A percentile compares a stretch with the other conserved stretches of the same genome.
Evolutionary conservation across 1,140 invertebrate genomes (phyloP).

Genomic region (Zaprionus gabonicus): DNA sequence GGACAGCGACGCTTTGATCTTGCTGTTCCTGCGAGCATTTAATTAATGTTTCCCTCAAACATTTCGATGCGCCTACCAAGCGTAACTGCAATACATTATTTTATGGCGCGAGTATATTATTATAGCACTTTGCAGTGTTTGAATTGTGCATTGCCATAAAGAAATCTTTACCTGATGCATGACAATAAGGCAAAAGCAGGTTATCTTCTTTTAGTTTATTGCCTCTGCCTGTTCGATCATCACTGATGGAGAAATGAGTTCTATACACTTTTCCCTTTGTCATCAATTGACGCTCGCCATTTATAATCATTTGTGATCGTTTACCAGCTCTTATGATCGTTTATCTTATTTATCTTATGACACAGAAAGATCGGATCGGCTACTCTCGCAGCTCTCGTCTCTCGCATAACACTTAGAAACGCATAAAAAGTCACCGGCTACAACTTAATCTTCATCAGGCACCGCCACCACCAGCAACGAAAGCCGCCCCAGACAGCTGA

Average conservation of each 20-base stretch:
- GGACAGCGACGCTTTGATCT: constrained; percentile 11
- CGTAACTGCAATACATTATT: neutral
- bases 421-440: constrained; percentile 55
- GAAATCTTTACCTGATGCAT: neutral
- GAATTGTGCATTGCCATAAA: neutral
- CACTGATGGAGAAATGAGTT: neutral
- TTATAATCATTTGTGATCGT: constrained; percentile 56
- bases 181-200: neutral
- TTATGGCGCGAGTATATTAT: neutral
- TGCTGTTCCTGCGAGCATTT: neutral
- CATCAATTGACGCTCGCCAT: constrained; percentile 37
- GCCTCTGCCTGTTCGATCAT: too few species aligned
- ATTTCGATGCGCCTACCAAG: constrained; percentile 1
- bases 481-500: constrained; percentile 22
- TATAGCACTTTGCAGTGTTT: neutral
- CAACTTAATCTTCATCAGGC: constrained; percentile 75
- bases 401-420: constrained; percentile 39
- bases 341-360: constrained; percentile 46
- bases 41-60: neutral
- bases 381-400: constrained; percentile 1
- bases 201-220: neutral
- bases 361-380: constrained; percentile 35
- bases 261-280: constrained; percentile 3
- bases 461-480: constrained; percentile 12
- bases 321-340: constrained; percentile 31